These are phyloP conservation scores for Eulemur coronatus DNA, from an alignment of 2,797 vertebrate genomes.

Conservation along the genomic window DNA sequence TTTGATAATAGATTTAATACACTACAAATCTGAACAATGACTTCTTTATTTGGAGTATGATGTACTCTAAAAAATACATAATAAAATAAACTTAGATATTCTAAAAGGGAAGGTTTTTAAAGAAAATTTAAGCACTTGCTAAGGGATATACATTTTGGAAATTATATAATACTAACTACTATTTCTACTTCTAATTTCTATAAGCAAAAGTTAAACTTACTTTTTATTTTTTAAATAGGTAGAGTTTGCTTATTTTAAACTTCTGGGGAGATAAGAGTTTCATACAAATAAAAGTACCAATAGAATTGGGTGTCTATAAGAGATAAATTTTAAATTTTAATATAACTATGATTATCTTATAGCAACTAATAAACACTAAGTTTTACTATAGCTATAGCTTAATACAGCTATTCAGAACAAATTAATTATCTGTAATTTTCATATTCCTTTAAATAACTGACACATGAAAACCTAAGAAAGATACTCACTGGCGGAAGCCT, in stretches of 20 bases:
- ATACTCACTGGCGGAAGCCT: conserved; percentile 95
- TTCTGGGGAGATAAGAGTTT: not conserved
- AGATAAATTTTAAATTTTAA: conserved; percentile 18
- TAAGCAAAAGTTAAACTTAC: not conserved
- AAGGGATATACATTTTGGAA: not conserved
- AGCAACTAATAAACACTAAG: not conserved
- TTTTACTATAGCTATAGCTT: not conserved
- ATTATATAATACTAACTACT: not conserved
- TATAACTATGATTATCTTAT: not conserved
- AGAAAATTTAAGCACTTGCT: not conserved
- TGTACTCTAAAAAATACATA: not conserved
- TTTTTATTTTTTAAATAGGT: not conserved
- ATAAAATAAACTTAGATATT: not conserved
- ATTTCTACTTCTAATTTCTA: not conserved
- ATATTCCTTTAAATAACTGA: not conserved
- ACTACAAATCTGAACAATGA: not conserved
- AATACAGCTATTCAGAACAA: conserved; percentile 23
- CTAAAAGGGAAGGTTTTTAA: not conserved
- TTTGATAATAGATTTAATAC: not conserved
- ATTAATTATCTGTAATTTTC: not conserved
- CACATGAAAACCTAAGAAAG: not conserved
- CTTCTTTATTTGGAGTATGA: not conserved
- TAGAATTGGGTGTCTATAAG: conserved; percentile 22
- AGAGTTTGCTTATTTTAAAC: conserved; percentile 48
- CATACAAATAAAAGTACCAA: not conserved